Base-by-base conservation (phyloP, 1,140 invertebrate genomes). In the Drosophila trapezifrons region DNA sequence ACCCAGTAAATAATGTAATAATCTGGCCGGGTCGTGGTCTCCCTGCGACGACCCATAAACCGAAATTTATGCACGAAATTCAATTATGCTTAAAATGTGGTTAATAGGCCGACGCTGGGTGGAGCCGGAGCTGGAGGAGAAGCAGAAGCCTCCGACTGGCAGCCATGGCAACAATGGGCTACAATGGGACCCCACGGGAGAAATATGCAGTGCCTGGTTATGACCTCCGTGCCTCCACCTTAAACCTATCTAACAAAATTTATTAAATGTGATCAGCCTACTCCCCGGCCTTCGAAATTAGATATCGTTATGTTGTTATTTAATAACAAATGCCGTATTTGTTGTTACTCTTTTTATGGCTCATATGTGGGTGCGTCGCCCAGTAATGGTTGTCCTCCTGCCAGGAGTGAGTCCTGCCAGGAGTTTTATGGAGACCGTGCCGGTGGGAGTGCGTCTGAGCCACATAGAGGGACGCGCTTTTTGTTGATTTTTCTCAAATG, bases 31-130 rank as follows among this genome's bases (percentile, higher is more conserved):
- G 79, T 73, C 72, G 72, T 87, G 83, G 83, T 87, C 82, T 85
- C 83, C 67, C 76, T 56, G 76, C 76, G 76, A 71, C 69, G 65
- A 69, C 83, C 84, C 83, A 87, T 87, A 87, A 87, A 87, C 83
- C 76, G 73, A 87, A 87, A 87, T 87, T 87, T 87, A 87, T 87
- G 83, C 83, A 87, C 83, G 69, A 87, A 87, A 87, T 87, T 87
- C 83, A 87, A 87, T 87, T 87, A 87, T 87, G 83, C 83, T 87
- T 87, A 87, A 87, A 87, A 87, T 87, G 83, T 87, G 83, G 83
- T 87, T 87, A 87, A 87, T 87, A 87, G 83, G 83, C 83, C 80
- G 76, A 64, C 55, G 57, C 79, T 67, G 70, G 58, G 51, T 54
- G 51, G 32, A 15, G 51, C 18, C 32, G 18, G 37, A 40, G 29